A percentile compares a stretch with the other conserved stretches of the same genome.
Conservation (phyloP, 2,113 vertebrate species). For the Vireo altiloquus region DNA sequence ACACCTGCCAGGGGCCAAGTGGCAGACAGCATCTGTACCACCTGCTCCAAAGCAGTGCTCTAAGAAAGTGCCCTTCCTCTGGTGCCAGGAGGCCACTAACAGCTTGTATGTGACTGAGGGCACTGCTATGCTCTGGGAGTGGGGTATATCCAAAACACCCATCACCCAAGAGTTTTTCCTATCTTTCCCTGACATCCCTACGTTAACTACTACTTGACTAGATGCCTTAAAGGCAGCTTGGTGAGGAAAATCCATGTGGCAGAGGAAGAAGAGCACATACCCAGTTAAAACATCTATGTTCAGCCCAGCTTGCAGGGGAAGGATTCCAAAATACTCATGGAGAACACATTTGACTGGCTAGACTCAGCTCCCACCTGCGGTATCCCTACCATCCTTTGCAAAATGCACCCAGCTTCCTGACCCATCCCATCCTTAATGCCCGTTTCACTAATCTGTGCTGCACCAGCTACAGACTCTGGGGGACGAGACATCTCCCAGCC, state of each 20-base stretch:
- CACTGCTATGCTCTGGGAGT: not conserved
- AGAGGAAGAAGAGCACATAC: not conserved
- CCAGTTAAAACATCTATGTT: not conserved
- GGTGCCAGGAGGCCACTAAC: not conserved
- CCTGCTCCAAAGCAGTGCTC: not conserved
- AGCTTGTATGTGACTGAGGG: not conserved
- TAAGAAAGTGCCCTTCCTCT: not conserved
- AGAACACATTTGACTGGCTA: not conserved
- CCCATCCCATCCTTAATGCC: not conserved
- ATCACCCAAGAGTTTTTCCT: not conserved
- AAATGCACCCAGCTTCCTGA: not conserved
- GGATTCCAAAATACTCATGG: not conserved
- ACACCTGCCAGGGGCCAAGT: not conserved
- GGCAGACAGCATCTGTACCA: not conserved
- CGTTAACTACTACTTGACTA: not conserved
- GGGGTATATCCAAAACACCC: not conserved
- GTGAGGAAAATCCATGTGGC: not conserved
- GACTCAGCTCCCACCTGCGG: not conserved
- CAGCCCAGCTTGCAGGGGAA: not conserved
- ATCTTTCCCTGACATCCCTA: not conserved
- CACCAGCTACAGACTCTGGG: not conserved
- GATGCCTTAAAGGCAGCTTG: not conserved
- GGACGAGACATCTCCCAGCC: fast-evolving
- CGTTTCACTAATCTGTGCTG: not conserved
- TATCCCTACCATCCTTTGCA: not conserved